Conservation (phyloP, 2,113 vertebrate species). For the Procavia capensis region DNA sequence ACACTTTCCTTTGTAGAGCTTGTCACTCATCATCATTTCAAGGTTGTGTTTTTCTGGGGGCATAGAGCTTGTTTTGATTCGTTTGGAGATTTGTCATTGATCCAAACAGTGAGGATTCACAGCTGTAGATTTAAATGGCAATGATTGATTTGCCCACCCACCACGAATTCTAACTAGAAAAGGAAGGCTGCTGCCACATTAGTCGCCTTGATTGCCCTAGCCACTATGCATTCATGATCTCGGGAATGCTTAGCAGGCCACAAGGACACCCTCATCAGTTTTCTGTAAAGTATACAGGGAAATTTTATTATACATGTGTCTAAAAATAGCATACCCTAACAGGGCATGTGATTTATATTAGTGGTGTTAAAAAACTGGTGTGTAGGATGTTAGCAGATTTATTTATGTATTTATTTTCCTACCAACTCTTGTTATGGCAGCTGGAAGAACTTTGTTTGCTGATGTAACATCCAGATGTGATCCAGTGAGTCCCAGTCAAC, state of each 20-base stretch:
- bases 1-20: conserved; percentile 62
- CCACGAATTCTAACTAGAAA: conserved; percentile 72
- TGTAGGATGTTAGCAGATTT: neutral
- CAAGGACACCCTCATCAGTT: conserved; percentile 25
- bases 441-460: neutral
- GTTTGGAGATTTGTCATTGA: conserved; percentile 70
- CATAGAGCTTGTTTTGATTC: conserved; percentile 67
- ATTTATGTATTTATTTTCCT: no score
- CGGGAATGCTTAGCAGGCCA: conserved; percentile 40
- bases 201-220: conserved; percentile 54
- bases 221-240: conserved; percentile 37
- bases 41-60: conserved; percentile 44
- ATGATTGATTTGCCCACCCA: conserved; percentile 80
- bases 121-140: conserved; percentile 76
- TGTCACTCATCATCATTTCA: conserved; percentile 69
- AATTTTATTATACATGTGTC: conserved; percentile 38
- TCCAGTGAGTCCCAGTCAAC: neutral
- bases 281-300: conserved; percentile 42
- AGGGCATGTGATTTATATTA: conserved; percentile 37
- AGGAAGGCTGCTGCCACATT: conserved; percentile 29
- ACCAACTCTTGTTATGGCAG: neutral
- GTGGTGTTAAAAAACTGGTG: conserved; percentile 49
- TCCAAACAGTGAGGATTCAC: conserved; percentile 68
- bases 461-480: neutral
- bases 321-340: conserved; percentile 32